Percentiles rank a stretch among this genome's conserved stretches.
Conservation (phyloP, 92 coral and sea anemone genomes). For the Siderastrea radians region DNA sequence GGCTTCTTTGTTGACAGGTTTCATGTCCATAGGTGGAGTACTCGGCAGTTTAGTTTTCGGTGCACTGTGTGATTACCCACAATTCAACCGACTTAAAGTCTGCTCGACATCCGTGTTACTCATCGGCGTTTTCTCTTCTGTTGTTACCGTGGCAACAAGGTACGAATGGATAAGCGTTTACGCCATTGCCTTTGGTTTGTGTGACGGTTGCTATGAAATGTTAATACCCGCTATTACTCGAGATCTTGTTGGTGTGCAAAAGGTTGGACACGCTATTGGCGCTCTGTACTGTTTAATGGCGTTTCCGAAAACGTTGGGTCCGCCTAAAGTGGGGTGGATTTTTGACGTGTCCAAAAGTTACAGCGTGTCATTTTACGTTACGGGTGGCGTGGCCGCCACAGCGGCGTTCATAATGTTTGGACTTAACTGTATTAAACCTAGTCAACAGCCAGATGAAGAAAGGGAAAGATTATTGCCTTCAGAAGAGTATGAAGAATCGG, state of each 20-base stretch:
- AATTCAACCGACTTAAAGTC: constrained; percentile 52
- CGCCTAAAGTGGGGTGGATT: constrained; percentile 80
- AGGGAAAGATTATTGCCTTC: constrained; percentile 5
- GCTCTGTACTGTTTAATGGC: constrained; percentile 76
- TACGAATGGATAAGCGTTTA: constrained; percentile 66
- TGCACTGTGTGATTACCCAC: constrained; percentile 60
- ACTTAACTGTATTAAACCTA: constrained; percentile 7
- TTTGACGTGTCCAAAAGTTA: constrained; percentile 58
- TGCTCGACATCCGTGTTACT: constrained; percentile 65
- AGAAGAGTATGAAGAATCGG: neutral
- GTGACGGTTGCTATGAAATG: constrained; percentile 84
- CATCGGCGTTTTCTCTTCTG: constrained; percentile 71
- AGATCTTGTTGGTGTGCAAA: constrained; percentile 67
- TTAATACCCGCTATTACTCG: constrained; percentile 75
- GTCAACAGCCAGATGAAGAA: neutral
- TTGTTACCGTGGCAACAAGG: constrained; percentile 69
- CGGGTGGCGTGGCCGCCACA: constrained; percentile 53
- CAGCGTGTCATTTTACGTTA: constrained; percentile 66
- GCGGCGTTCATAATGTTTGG: constrained; percentile 53
- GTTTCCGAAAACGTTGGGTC: constrained; percentile 80
- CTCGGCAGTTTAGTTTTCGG: constrained; percentile 77
- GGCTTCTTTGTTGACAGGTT: constrained; percentile 70
- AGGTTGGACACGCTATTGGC: constrained; percentile 74
- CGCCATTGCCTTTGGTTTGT: constrained; percentile 77
- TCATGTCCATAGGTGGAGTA: constrained; percentile 62